A percentile compares a stretch with the other conserved stretches of the same genome.
phyloP scores from a whole-genome alignment of 2,888 invertebrate genomes.

The Macrophya annulata region DNA sequence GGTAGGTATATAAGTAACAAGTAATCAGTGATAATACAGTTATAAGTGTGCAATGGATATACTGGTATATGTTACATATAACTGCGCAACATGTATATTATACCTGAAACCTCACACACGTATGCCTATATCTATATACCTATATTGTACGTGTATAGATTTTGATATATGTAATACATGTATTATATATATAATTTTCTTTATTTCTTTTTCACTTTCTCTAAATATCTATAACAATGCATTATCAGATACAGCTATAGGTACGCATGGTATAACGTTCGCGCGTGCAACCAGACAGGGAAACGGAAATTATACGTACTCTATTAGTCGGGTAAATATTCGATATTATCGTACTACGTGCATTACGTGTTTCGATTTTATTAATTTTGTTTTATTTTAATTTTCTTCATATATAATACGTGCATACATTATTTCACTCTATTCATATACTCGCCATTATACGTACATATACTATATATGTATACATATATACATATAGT shows the following conservation, averaged over 20 bases:
- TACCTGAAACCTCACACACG: no score
- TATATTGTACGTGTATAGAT: no score
- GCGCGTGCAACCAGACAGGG: slow-evolving; percentile 7
- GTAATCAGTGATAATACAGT: slow-evolving; percentile 22
- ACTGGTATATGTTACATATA: no score
- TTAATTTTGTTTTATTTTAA: not conserved
- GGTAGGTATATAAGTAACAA: slow-evolving; percentile 3
- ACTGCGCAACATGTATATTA: not conserved
- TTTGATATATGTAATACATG: no score
- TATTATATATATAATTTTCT: not conserved
- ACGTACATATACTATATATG: no score
- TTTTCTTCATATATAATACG: no score
- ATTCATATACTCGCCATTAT: not conserved
- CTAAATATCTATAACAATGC: not conserved
- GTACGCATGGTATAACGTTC: not conserved
- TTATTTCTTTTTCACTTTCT: not conserved
- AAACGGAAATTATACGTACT: slow-evolving; percentile 2
- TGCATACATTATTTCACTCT: not conserved
- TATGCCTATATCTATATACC: no score
- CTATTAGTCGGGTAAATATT: slow-evolving; percentile 11
- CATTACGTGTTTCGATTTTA: not conserved
- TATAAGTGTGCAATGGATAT: no score
- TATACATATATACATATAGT: no score
- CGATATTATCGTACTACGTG: not conserved
- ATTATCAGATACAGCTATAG: no score